phyloP scores from a whole-genome alignment of 2,797 vertebrate species.

The Myotis planiceps region DNA sequence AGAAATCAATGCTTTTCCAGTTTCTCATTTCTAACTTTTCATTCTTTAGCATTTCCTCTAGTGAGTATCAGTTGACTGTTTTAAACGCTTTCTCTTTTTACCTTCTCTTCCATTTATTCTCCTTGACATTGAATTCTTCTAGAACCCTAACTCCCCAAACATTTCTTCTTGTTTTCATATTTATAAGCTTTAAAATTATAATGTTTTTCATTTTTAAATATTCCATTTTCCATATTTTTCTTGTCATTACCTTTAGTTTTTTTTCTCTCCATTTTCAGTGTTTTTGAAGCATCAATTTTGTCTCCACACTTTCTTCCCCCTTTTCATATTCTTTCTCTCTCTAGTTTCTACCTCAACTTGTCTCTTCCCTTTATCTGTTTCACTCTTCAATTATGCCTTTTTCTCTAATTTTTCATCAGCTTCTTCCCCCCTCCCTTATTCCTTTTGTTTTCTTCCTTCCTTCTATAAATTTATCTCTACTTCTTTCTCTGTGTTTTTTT shows the following conservation, averaged over 20 bases:
- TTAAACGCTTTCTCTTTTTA: background rate
- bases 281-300: background rate
- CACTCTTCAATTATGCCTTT: background rate
- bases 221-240: background rate
- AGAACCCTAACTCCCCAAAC: background rate
- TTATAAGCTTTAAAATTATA: constrained; percentile 7
- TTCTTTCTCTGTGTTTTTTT: background rate
- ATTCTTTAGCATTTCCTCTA: constrained; percentile 45
- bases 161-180: constrained; percentile 21
- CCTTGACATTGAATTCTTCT: constrained; percentile 4
- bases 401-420: background rate
- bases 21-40: constrained; percentile 65
- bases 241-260: background rate
- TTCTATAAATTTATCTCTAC: background rate
- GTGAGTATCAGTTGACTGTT: background rate
- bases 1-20: constrained; percentile 49
- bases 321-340: background rate
- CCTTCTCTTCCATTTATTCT: background rate
- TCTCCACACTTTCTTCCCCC: background rate
- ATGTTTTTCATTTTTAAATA: background rate
- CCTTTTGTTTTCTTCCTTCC: background rate
- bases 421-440: background rate
- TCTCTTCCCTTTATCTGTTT: background rate
- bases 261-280: background rate
- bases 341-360: background rate